Percentiles rank a stretch among this genome's conserved stretches.
These are phyloP conservation scores for Galemys pyrenaicus DNA, from an alignment of 2,113 vertebrate species.

Conservation along the genomic window DNA sequence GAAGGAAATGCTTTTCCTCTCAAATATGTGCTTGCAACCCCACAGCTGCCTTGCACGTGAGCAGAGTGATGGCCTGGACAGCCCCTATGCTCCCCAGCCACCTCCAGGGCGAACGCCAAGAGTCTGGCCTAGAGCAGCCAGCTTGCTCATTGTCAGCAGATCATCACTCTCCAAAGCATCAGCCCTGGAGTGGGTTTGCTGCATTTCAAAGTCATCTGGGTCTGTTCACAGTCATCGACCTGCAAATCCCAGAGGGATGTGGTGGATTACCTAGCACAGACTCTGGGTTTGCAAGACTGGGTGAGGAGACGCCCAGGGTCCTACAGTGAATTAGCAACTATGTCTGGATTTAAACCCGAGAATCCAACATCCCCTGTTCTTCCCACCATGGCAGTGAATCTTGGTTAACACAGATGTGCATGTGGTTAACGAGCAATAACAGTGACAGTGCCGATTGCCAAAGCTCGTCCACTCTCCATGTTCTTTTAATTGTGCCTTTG, in stretches of 20 bases:
- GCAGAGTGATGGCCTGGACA: not conserved
- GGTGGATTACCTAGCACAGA: not conserved
- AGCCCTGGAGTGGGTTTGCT: not conserved
- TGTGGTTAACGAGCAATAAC: not conserved
- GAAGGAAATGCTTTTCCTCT: slow-evolving; percentile 41
- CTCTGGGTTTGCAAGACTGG: not conserved
- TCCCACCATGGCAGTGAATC: not conserved
- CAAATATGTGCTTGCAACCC: slow-evolving; percentile 46
- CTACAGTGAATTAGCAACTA: not conserved
- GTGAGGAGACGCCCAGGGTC: not conserved
- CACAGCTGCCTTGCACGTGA: slow-evolving; percentile 5
- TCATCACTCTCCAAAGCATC: not conserved
- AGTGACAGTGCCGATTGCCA: not conserved
- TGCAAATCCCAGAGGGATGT: not conserved
- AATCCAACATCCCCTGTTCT: not conserved
- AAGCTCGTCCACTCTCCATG: not conserved
- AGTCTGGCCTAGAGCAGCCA: not conserved
- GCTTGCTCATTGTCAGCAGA: not conserved
- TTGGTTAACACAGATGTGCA: not conserved
- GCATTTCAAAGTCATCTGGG: not conserved
- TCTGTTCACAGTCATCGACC: not conserved
- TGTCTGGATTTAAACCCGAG: not conserved
- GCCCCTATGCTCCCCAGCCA: not conserved
- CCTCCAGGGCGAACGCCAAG: not conserved
- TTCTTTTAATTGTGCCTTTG: not conserved